A percentile compares a stretch with the other conserved stretches of the same genome.
phyloP scores from a whole-genome alignment of 2,113 vertebrate genomes.

The Lophius piscatorius region DNA sequence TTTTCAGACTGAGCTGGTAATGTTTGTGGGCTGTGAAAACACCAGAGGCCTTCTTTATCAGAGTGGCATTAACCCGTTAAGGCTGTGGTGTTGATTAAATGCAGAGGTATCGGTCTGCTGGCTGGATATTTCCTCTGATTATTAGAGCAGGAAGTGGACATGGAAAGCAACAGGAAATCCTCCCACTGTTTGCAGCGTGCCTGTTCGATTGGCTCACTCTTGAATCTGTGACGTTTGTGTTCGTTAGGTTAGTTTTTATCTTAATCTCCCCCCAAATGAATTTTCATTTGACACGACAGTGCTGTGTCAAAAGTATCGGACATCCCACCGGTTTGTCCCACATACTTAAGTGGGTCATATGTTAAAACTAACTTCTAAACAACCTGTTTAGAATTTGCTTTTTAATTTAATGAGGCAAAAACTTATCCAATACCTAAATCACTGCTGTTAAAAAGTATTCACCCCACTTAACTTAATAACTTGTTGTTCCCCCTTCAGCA shows the following conservation, averaged over 20 bases:
- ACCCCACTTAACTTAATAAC: no score
- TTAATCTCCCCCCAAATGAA: not conserved
- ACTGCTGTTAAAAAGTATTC: no score
- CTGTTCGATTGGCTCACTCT: conserved; percentile 31
- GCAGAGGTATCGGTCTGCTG: conserved; percentile 50
- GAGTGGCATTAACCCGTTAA: not conserved
- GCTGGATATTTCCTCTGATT: conserved; percentile 89
- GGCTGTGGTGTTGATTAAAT: conserved; percentile 13
- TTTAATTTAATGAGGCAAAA: no score
- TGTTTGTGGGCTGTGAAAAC: conserved; percentile 8
- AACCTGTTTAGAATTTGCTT: no score
- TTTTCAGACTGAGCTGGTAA: conserved; percentile 17
- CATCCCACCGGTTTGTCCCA: no score
- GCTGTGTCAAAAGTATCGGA: no score
- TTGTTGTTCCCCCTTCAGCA: no score
- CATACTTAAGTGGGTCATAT: no score
- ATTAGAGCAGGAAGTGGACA: conserved; percentile 86
- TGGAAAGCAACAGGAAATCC: conserved; percentile 85
- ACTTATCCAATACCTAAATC: no score
- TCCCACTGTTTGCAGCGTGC: conserved; percentile 77
- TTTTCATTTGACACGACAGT: no score
- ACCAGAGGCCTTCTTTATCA: conserved; percentile 5
- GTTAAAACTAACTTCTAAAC: no score
- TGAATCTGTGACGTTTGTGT: not conserved
- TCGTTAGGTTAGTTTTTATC: not conserved